phyloP scores from a whole-genome alignment of 2,113 vertebrate species.

The Malaclemys terrapin region DNA sequence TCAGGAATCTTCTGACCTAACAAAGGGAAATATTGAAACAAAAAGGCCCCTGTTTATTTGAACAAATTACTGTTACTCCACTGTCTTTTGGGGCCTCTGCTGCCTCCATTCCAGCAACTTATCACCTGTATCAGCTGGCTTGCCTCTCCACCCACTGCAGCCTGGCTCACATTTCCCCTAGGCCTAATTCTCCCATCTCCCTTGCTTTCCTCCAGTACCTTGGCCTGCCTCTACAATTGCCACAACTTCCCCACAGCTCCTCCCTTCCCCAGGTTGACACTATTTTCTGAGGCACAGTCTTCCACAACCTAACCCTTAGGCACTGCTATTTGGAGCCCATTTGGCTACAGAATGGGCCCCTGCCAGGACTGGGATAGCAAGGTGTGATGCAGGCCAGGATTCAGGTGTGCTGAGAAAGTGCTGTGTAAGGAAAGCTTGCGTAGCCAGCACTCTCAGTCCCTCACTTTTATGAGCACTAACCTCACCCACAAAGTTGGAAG shows the following conservation, averaged over 20 bases:
- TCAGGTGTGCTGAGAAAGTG: neutral
- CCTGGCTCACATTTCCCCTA: neutral
- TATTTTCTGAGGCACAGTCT: neutral
- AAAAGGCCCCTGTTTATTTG: neutral
- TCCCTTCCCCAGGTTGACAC: neutral
- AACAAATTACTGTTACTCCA: conserved; percentile 31
- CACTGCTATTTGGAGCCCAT: fast-evolving
- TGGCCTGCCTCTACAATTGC: conserved; percentile 10
- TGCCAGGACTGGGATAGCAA: neutral
- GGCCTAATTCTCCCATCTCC: neutral
- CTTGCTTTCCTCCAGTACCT: neutral
- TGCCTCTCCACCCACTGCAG: conserved; percentile 10
- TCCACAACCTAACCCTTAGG: neutral
- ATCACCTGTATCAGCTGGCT: neutral
- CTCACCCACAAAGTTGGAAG: conserved; percentile 36
- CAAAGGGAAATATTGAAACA: neutral
- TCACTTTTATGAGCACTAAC: conserved; percentile 64
- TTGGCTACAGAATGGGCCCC: neutral
- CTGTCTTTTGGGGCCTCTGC: conserved; percentile 27
- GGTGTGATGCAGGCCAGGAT: neutral
- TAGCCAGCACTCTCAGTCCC: conserved; percentile 42
- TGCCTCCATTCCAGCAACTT: conserved; percentile 48
- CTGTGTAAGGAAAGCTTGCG: neutral
- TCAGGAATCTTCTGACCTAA: neutral
- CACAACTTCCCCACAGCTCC: conserved; percentile 10